Evolutionary conservation across 2,888 invertebrate species (phyloP).

Genomic region (Argyresthia albistria): DNA sequence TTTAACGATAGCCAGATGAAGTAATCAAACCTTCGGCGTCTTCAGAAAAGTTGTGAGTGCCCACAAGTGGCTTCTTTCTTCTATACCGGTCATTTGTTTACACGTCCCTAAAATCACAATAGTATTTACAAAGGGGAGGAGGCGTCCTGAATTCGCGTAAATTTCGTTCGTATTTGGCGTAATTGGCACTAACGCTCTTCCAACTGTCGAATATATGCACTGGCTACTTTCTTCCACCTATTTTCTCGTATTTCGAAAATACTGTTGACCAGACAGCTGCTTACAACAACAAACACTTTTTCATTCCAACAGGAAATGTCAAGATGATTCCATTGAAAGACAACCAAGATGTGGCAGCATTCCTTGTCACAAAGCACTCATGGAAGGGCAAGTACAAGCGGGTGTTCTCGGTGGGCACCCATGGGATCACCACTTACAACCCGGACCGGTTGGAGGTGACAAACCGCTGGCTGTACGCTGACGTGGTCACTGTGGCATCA

Average conservation of each 20-base stretch:
- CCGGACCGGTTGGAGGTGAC: slow-evolving; percentile 78
- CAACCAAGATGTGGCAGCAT: slow-evolving; percentile 97
- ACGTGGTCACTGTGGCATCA: slow-evolving; percentile 81
- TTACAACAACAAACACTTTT: background rate
- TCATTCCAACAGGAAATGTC: slow-evolving; percentile 55
- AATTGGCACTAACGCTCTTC: background rate
- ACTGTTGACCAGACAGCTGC: too few species aligned
- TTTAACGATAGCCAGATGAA: slow-evolving; percentile 35
- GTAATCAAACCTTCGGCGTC: slow-evolving; percentile 28
- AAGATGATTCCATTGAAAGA: slow-evolving; percentile 89
- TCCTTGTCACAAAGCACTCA: slow-evolving; percentile 96
- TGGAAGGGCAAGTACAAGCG: slow-evolving; percentile 99
- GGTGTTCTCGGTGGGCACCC: slow-evolving; percentile 95
- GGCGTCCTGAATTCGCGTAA: slow-evolving; percentile 16
- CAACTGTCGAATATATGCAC: too few species aligned
- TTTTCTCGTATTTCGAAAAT: too few species aligned
- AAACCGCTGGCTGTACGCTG: slow-evolving; percentile 92
- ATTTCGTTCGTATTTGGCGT: background rate
- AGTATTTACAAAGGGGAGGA: slow-evolving; percentile 66
- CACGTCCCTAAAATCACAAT: slow-evolving; percentile 44
- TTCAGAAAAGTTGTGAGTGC: slow-evolving; percentile 42
- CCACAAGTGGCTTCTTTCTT: slow-evolving; percentile 14
- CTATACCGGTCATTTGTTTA: slow-evolving; percentile 44
- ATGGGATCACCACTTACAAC: slow-evolving; percentile 97
- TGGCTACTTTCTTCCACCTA: too few species aligned